Evolutionary conservation across 1,140 invertebrate species (phyloP).

Genomic region (Apis cerana): DNA sequence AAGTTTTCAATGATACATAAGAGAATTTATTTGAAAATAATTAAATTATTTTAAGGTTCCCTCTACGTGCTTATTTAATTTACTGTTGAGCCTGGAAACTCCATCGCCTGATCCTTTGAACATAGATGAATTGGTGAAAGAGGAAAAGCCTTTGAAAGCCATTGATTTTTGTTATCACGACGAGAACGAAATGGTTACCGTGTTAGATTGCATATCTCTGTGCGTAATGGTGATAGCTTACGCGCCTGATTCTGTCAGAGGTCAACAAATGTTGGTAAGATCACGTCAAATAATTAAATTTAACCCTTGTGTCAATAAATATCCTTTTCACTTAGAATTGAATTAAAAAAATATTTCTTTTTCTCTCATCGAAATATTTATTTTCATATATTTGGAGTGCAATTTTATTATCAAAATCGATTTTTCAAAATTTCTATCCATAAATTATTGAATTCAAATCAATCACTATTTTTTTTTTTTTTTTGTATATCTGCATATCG

Average conservation of each 20-base stretch:
- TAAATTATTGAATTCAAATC: too few relatives aligned
- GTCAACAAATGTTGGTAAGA: slow-evolving; percentile 97
- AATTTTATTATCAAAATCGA: too few relatives aligned
- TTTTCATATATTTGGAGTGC: too few relatives aligned
- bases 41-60: slow-evolving; percentile 85
- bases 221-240: slow-evolving; percentile 99
- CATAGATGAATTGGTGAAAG: slow-evolving; percentile 97
- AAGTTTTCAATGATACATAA: too few relatives aligned
- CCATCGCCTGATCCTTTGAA: slow-evolving; percentile 96
- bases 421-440: too few relatives aligned
- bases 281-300: background rate
- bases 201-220: slow-evolving; percentile 95
- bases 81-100: slow-evolving; percentile 95
- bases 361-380: too few relatives aligned
- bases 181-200: slow-evolving; percentile 96
- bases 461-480: too few relatives aligned
- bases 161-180: slow-evolving; percentile 99
- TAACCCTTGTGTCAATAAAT: too few relatives aligned
- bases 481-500: too few relatives aligned
- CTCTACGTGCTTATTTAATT: slow-evolving; percentile 93
- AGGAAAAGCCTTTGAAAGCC: slow-evolving; percentile 97
- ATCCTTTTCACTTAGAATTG: too few relatives aligned
- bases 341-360: too few relatives aligned
- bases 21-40: too few relatives aligned
- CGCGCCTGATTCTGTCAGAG: slow-evolving; percentile 95